Base-by-base conservation (phyloP, 2,797 vertebrate species). In the Dromococcyx pavoninus region DNA sequence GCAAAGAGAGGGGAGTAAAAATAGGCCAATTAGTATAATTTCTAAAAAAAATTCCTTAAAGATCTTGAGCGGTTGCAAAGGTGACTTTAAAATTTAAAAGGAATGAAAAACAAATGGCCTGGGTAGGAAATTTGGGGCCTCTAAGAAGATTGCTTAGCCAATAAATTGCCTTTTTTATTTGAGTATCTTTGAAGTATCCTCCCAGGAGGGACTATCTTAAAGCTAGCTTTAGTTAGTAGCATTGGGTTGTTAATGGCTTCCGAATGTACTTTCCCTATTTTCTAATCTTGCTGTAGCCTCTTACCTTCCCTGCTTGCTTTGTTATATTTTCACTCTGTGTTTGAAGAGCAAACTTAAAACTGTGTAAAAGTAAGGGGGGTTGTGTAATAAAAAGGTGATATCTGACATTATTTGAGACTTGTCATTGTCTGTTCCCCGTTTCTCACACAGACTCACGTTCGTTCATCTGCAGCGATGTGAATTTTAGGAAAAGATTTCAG, bases 11-110 rank as follows among this genome's bases (percentile, higher is more conserved):
- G 89, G 92, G 85, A 96, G 83, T 93, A 96, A 96, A 97, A 97
- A 97, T 96, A 96, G 92, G 94, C 92, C 96, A 95, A 95, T 97
- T 96, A 97, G 89, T 66, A 69, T 91, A 61, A 96, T 96, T 97
- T 95, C 91, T 88, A 86, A 95, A 95, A 96, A 95, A 95, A 95
- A 94, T 17, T 94, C 94, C 88, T 95, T 91, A 43, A 96, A 95
- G 89, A 96, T 94, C 94, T 82, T 51, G n/a, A 91, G 95, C 79
- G 60, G 84, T 96, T 91, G 91, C 92, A 88, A 94, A 96, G 94
- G 91, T 95, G 95, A 95, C 94, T 96, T 97, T 94, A 96, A 93
- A 96, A 91, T 95, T 94, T 95, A 88, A 92, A 89, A 86, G 74
- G 92, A 86, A 96, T 93, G 88, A 71, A 88, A 96, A 97, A 89